Evolutionary conservation across 2,797 vertebrate species (phyloP).

Genomic region (Rachycentron canadum): DNA sequence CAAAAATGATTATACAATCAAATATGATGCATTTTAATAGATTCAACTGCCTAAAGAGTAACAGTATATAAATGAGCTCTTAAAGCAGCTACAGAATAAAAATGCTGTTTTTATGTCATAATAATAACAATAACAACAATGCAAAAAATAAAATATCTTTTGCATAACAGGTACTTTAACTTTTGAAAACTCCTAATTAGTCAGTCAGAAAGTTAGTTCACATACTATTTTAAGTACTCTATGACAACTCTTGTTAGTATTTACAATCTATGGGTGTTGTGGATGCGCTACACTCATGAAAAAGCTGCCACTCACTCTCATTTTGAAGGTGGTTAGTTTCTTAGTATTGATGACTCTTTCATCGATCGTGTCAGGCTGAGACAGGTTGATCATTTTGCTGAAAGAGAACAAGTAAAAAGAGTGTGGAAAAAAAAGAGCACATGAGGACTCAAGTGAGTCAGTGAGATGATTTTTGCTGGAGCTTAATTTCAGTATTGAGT

Average conservation of each 20-base stretch:
- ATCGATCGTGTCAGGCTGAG: constrained; percentile 96
- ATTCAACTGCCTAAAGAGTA: too few species aligned
- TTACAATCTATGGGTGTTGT: not conserved
- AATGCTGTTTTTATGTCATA: not conserved
- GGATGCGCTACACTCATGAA: not conserved
- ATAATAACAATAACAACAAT: not conserved
- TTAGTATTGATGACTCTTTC: constrained; percentile 98
- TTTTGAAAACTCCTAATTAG: not conserved
- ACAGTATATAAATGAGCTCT: too few species aligned
- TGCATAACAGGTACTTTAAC: not conserved
- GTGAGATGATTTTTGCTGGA: not conserved
- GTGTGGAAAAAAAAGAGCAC: not conserved
- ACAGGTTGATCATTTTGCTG: constrained; percentile 99
- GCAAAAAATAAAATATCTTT: too few species aligned
- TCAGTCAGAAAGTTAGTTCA: too few species aligned
- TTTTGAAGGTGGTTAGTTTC: constrained; percentile 93
- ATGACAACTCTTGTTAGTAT: not conserved
- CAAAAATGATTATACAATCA: not conserved
- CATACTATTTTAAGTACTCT: too few species aligned
- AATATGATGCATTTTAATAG: not conserved
- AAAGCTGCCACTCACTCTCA: constrained; percentile 89
- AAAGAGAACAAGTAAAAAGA: constrained; percentile 32
- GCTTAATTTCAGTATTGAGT: not conserved
- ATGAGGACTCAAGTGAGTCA: not conserved
- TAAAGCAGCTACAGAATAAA: not conserved